Percentiles rank a stretch among this genome's conserved stretches.
phyloP scores from a whole-genome alignment of 2,888 invertebrate genomes.

The Isoperla grammatica region DNA sequence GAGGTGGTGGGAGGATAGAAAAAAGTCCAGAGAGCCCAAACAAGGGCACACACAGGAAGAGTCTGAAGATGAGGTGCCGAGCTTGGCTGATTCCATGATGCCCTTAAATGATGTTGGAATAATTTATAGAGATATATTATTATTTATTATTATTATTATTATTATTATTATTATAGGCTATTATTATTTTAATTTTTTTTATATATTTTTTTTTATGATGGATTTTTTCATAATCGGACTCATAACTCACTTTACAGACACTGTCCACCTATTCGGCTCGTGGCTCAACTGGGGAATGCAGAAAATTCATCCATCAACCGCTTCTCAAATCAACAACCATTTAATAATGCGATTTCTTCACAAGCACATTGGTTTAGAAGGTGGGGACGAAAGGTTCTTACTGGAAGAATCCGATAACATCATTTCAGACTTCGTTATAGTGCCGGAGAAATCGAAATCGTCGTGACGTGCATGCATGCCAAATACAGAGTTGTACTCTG shows the following conservation, averaged over 20 bases:
- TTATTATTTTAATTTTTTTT: too few relatives aligned
- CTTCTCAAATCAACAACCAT: constrained; percentile 44
- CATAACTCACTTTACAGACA: constrained; percentile 39
- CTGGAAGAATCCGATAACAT: not conserved
- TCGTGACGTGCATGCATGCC: too few relatives aligned
- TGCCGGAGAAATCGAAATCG: not conserved
- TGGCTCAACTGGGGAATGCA: constrained; percentile 49
- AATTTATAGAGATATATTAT: too few relatives aligned
- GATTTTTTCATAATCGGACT: too few relatives aligned
- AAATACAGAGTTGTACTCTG: too few relatives aligned
- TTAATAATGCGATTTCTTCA: constrained; percentile 44
- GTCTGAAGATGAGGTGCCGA: not conserved
- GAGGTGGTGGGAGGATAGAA: too few relatives aligned
- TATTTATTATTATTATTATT: too few relatives aligned
- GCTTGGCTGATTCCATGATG: too few relatives aligned
- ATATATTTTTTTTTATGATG: too few relatives aligned
- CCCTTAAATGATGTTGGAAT: too few relatives aligned
- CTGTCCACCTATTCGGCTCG: constrained; percentile 44
- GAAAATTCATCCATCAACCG: constrained; percentile 43
- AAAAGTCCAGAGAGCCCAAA: too few relatives aligned
- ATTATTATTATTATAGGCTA: too few relatives aligned
- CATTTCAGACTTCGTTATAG: constrained; percentile 1
- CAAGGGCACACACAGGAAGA: not conserved
- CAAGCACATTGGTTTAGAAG: constrained; percentile 36
- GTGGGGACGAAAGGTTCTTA: not conserved